These are phyloP conservation scores for Pyrgus malvae DNA, from an alignment of 2,888 invertebrate genomes.

Conservation along the genomic window DNA sequence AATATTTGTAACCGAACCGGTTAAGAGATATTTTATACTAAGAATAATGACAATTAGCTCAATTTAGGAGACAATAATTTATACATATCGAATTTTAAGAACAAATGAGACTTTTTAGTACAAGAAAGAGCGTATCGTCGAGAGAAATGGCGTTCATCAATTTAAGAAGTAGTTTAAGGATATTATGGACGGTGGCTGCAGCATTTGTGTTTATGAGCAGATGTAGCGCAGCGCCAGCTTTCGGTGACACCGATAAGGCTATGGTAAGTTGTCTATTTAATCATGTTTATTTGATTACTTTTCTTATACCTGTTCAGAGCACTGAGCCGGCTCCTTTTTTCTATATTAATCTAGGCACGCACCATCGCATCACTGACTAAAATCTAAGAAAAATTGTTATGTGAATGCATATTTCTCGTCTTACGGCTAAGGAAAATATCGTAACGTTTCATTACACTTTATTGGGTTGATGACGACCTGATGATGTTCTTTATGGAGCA, in stretches of 20 bases:
- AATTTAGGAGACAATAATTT: slow-evolving; percentile 45
- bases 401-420: no score
- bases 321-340: no score
- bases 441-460: no score
- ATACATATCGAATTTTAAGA: slow-evolving; percentile 48
- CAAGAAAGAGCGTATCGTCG: slow-evolving; percentile 44
- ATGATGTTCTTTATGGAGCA: no score
- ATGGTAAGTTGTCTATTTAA: slow-evolving; percentile 62
- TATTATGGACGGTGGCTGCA: slow-evolving; percentile 55
- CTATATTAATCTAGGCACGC: no score
- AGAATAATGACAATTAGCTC: slow-evolving; percentile 56
- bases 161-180: slow-evolving; percentile 61
- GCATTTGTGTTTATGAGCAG: slow-evolving; percentile 59
- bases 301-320: no score
- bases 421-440: no score
- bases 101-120: slow-evolving; percentile 59
- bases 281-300: neutral
- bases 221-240: slow-evolving; percentile 68
- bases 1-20: slow-evolving; percentile 49
- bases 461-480: no score
- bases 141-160: slow-evolving; percentile 60
- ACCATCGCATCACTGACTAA: no score
- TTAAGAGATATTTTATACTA: slow-evolving; percentile 44
- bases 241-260: slow-evolving; percentile 67
- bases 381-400: no score